phyloP scores from a whole-genome alignment of 2,797 vertebrate species.

The Trachops cirrhosus region DNA sequence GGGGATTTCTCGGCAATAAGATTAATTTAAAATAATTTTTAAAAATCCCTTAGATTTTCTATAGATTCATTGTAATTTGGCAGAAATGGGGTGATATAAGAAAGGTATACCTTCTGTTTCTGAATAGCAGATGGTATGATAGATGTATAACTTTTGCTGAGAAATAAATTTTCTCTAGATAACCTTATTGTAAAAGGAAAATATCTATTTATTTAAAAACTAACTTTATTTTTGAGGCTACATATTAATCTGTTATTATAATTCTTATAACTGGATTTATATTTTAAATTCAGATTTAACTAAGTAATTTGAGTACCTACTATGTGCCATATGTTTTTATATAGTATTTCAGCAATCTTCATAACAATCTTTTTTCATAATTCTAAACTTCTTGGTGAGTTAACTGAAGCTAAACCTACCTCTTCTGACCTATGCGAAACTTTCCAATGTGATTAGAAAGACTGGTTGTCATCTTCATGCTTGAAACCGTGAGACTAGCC shows the following conservation, averaged over 20 bases:
- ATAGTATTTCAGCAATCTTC: constrained; percentile 29
- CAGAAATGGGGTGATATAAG: background rate
- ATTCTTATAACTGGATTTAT: background rate
- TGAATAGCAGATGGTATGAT: background rate
- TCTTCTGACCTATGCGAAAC: background rate
- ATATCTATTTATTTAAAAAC: background rate
- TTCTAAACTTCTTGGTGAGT: background rate
- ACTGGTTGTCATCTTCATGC: background rate
- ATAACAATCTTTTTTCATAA: background rate
- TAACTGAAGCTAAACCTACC: background rate
- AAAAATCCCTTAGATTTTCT: background rate
- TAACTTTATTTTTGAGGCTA: background rate
- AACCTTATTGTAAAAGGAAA: background rate
- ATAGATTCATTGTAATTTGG: background rate
- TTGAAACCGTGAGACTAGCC: background rate
- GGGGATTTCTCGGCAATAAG: background rate
- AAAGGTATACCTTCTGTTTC: background rate
- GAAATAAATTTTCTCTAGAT: background rate
- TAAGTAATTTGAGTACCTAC: background rate
- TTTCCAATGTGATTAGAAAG: background rate
- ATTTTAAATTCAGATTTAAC: constrained; percentile 14
- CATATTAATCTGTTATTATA: background rate
- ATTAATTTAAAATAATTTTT: background rate
- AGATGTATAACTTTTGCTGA: background rate
- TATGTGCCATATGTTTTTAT: background rate